Evolutionary conservation across 2,113 vertebrate genomes (phyloP).

Genomic region (Prinia subflava): DNA sequence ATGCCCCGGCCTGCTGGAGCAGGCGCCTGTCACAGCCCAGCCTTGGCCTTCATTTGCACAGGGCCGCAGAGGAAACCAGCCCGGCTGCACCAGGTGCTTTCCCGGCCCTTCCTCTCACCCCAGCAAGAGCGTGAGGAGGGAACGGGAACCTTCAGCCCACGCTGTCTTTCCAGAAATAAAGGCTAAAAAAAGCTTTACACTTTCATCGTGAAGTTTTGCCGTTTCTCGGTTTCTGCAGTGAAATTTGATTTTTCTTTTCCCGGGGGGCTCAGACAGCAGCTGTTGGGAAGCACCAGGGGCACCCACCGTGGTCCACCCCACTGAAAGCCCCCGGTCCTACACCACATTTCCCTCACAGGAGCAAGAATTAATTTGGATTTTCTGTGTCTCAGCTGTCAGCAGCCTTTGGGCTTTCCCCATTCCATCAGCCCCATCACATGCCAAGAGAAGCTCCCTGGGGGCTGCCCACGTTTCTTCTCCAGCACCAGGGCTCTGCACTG

Average conservation of each 20-base stretch:
- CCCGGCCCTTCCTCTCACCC: not conserved
- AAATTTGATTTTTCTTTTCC: not conserved
- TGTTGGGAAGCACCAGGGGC: not conserved
- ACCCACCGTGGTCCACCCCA: rapidly evolving
- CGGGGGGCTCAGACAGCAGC: not conserved
- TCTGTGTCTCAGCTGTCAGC: not conserved
- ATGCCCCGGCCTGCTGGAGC: not conserved
- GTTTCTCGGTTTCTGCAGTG: not conserved
- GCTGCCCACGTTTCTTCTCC: not conserved
- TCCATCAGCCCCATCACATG: not conserved
- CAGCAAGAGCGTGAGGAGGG: not conserved
- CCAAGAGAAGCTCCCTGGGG: not conserved
- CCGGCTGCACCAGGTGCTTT: not conserved
- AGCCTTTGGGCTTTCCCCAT: not conserved
- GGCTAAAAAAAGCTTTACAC: not conserved
- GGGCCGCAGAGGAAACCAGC: not conserved
- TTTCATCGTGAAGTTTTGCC: rapidly evolving
- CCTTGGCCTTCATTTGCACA: not conserved
- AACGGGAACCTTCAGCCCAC: not conserved
- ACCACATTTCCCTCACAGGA: not conserved
- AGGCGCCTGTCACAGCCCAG: rapidly evolving
- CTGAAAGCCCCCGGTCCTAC: not conserved
- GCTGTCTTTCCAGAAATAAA: not conserved
- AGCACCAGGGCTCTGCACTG: not conserved
- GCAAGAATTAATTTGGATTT: not conserved